phyloP scores from a whole-genome alignment of 2,888 invertebrate genomes.

The Conchocele bisecta region DNA sequence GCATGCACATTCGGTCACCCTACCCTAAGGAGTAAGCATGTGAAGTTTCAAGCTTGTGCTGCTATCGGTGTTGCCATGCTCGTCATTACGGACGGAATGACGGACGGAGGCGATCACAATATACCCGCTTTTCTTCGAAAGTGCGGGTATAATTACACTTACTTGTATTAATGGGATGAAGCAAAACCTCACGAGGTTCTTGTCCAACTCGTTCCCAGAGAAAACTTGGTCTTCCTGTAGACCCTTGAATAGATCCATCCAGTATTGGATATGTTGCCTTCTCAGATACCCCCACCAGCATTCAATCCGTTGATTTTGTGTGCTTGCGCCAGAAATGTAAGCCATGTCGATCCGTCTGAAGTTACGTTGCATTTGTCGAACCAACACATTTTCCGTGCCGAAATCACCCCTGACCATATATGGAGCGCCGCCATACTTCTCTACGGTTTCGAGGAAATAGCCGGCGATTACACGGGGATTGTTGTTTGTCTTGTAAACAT shows the following conservation, averaged over 20 bases:
- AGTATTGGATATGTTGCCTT: constrained; percentile 27
- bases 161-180: constrained; percentile 34
- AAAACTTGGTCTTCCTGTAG: constrained; percentile 21
- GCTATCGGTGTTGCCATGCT: too few relatives aligned
- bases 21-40: too few relatives aligned
- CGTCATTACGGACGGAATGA: too few relatives aligned
- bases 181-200: constrained; percentile 38
- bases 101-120: too few relatives aligned
- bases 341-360: not conserved
- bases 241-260: constrained; percentile 31
- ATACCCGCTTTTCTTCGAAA: too few relatives aligned
- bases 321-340: constrained; percentile 8
- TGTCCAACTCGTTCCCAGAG: constrained; percentile 24
- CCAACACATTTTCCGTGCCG: constrained; percentile 25
- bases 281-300: constrained; percentile 39
- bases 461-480: constrained; percentile 27
- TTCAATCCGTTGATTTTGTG: constrained; percentile 43
- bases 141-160: not conserved
- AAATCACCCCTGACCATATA: constrained; percentile 12
- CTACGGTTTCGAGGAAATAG: constrained; percentile 31
- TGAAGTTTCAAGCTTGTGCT: too few relatives aligned
- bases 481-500: constrained; percentile 33
- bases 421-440: constrained; percentile 14
- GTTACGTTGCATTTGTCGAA: too few relatives aligned
- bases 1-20: too few relatives aligned